Conservation (phyloP, 2,797 vertebrate genomes). For the Aphelocoma californica region DNA sequence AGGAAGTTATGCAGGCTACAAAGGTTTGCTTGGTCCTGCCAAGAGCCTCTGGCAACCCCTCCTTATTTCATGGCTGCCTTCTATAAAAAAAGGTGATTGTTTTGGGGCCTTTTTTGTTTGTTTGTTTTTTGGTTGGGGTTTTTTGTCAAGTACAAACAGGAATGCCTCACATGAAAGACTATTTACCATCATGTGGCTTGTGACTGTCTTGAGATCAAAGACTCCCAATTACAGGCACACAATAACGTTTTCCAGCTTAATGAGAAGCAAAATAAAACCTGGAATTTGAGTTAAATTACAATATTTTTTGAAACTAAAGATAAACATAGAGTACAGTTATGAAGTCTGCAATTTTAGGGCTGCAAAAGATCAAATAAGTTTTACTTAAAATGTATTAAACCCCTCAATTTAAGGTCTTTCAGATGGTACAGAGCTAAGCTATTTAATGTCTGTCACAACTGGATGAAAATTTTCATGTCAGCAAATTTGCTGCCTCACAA, state of each 20-base stretch:
- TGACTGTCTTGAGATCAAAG: background rate
- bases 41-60: background rate
- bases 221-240: background rate
- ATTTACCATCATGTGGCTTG: background rate
- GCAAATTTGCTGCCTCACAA: background rate
- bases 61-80: background rate
- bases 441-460: background rate
- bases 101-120: background rate
- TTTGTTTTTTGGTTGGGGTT: fast-evolving
- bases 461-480: background rate
- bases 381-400: background rate
- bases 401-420: background rate
- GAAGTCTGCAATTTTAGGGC: background rate
- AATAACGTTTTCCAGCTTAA: conserved; percentile 4
- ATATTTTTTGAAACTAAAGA: background rate
- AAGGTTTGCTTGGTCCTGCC: background rate
- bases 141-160: background rate
- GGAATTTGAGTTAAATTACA: background rate
- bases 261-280: background rate
- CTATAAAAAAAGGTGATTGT: background rate
- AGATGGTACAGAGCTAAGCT: background rate
- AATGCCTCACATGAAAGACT: background rate
- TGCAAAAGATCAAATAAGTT: background rate
- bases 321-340: background rate
- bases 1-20: background rate